Evolutionary conservation across 2,888 invertebrate genomes (phyloP).

Genomic region (Meta bourneti): DNA sequence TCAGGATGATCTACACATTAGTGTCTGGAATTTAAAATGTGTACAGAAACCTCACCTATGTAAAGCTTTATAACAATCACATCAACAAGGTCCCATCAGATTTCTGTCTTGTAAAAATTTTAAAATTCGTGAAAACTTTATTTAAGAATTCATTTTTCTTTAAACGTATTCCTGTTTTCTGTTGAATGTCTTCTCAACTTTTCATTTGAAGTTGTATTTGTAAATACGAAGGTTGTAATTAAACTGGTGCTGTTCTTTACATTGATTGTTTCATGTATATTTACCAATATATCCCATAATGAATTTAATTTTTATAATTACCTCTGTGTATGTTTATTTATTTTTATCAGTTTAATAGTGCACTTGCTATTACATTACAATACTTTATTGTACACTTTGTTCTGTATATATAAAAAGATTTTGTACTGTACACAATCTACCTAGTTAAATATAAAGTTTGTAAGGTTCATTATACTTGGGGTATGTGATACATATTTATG

Average conservation of each 20-base stretch:
- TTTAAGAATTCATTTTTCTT: conserved; percentile 19
- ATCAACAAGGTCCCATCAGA: conserved; percentile 22
- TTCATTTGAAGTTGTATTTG: conserved; percentile 13
- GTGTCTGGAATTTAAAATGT: conserved; percentile 46
- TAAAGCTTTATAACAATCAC: conserved; percentile 20
- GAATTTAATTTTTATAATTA: background rate
- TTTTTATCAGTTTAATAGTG: background rate
- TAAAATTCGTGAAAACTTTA: background rate
- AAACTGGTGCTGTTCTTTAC: conserved; percentile 21
- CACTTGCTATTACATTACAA: too few relatives aligned
- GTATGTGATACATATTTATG: too few relatives aligned
- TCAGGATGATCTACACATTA: conserved; percentile 57
- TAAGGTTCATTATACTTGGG: too few relatives aligned
- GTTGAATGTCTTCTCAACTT: background rate
- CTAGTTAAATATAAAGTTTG: too few relatives aligned
- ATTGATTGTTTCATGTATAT: conserved; percentile 25
- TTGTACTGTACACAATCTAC: too few relatives aligned
- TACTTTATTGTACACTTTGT: too few relatives aligned
- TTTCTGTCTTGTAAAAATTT: conserved; percentile 8
- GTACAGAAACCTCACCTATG: background rate
- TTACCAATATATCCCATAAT: background rate
- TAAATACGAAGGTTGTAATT: conserved; percentile 1
- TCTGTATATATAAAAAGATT: too few relatives aligned
- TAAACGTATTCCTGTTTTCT: background rate
- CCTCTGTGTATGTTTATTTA: background rate